Evolutionary conservation across 2,888 invertebrate species (phyloP).

Genomic region (Neocrepidodera transversa): DNA sequence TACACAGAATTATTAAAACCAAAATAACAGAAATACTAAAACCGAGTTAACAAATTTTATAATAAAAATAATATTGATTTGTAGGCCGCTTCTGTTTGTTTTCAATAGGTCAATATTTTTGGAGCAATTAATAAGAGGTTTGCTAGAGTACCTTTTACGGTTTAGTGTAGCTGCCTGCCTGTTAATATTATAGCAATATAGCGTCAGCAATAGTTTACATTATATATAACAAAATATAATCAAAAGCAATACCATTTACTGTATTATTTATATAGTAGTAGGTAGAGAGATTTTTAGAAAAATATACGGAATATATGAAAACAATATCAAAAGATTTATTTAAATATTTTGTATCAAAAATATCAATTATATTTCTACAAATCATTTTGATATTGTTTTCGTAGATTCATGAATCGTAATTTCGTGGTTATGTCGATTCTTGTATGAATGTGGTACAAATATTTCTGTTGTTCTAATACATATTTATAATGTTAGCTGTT

Average conservation of each 20-base stretch:
- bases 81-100: no score
- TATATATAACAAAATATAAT: slow-evolving; percentile 53
- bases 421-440: slow-evolving; percentile 26
- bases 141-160: slow-evolving; percentile 35
- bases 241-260: slow-evolving; percentile 59
- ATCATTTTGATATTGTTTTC: no score
- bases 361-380: no score
- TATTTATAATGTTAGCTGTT: slow-evolving; percentile 28
- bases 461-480: slow-evolving; percentile 21
- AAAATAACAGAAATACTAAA: no score
- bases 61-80: slow-evolving; percentile 27
- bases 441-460: slow-evolving; percentile 26
- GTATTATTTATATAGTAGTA: slow-evolving; percentile 56
- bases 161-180: slow-evolving; percentile 57
- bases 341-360: no score
- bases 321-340: neutral
- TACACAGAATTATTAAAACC: no score
- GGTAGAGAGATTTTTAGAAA: slow-evolving; percentile 49
- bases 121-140: slow-evolving; percentile 35
- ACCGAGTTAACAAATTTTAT: no score
- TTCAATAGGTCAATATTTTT: slow-evolving; percentile 38
- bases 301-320: neutral
- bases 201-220: slow-evolving; percentile 59
- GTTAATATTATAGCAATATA: slow-evolving; percentile 60
- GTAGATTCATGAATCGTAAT: no score